Evolutionary conservation across 1,140 invertebrate genomes (phyloP).

Genomic region (Colletes latitarsis): DNA sequence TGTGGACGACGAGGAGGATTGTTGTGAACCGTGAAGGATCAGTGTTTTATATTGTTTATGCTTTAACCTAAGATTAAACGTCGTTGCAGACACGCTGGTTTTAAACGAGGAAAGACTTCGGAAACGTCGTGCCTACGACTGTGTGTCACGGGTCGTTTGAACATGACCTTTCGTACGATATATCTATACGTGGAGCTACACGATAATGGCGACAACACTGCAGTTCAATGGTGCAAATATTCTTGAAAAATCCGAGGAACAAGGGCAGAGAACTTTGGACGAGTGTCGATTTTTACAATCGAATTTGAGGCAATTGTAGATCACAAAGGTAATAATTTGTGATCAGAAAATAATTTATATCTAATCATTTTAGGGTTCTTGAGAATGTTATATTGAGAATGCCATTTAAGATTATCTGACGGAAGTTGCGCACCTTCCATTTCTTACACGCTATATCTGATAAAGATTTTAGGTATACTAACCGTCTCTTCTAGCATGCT

Average conservation of each 20-base stretch:
- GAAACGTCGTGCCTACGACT: constrained; percentile 61
- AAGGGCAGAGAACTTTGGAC: not conserved
- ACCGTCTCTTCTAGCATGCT: constrained; percentile 73
- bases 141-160: constrained; percentile 53
- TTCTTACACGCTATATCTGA: no score
- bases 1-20: no score
- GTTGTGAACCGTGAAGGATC: not conserved
- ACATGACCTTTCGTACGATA: constrained; percentile 63
- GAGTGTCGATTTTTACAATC: not conserved
- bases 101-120: not conserved
- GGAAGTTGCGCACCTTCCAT: no score
- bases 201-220: constrained; percentile 48
- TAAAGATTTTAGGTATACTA: constrained; percentile 29
- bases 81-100: no score
- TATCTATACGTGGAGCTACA: constrained; percentile 42
- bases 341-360: no score
- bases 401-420: no score
- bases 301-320: no score
- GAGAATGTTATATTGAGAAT: no score
- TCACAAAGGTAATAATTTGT: no score
- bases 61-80: not conserved
- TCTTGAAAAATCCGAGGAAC: not conserved
- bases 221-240: constrained; percentile 14
- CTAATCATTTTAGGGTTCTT: no score
- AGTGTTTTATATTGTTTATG: not conserved